Evolutionary conservation across 2,113 vertebrate species (phyloP), one percentile per base, ranked within the genome.

Genomic region (Chamaetylas fuelleborni): DNA sequence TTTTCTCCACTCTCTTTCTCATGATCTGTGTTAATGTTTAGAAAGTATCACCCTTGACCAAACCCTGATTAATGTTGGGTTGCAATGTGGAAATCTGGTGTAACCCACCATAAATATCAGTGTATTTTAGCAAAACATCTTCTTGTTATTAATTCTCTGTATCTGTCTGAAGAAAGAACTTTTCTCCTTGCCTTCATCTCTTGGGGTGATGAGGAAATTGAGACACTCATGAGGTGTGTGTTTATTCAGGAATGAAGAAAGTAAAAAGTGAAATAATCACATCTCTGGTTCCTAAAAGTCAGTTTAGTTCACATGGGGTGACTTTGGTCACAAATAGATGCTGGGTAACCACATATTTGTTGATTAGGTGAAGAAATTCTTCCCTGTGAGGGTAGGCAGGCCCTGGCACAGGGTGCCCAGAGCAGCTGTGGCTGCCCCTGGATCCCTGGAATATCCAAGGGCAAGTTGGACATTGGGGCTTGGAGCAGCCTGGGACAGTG

Each of bases 161-260:
- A 4, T 56, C 36, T 29, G 0, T 51, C 33, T 54, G 45, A 78
- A 74, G 25, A 72, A 11, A 51, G 20, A 42, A 34, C 16, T 89
- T 47, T 80, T 23, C 18, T 54, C 60, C 34, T 74, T 86, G 31
- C 76, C 33, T 54, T 65, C 60, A 34, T 29, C 33, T 71, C 19
- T 53, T 70, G 78, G 72, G 26, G 6, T n/a, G 29, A 8, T 34
- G 9, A 4, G 38, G 31, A 14, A 43, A 25, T 40, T 12, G 22
- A 69, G 61, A 33, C 15, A 2, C 33, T 45, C 34, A 5, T 6
- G 24, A 16, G 24, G 51, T 7, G 0, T 2, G 0, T 25, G 20
- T 53, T 70, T 15, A 23, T 74, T 79, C 70, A 53, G 36, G 45
- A 85, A 8, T 1, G 2, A 38, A 47, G 45, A 13, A 66, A 15